Conservation (phyloP, 1,140 invertebrate genomes). For the Coptotermes formosanus region DNA sequence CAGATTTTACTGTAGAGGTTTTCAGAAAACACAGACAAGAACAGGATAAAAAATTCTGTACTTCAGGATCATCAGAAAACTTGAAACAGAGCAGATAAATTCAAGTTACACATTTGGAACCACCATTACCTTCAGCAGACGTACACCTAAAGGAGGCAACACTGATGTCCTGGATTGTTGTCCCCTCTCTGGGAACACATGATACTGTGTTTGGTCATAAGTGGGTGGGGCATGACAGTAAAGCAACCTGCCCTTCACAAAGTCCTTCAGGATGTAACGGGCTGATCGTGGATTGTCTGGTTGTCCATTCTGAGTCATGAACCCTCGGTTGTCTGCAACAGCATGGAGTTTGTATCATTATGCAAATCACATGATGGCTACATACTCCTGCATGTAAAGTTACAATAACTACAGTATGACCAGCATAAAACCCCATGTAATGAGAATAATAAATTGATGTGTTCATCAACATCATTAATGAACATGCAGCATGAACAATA, state of each 20-base stretch:
- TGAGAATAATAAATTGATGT: no score
- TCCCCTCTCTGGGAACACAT: conserved; percentile 54
- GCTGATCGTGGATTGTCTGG: conserved; percentile 90
- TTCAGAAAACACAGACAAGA: not conserved
- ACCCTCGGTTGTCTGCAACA: conserved; percentile 82
- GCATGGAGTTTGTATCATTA: not conserved
- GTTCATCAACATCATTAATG: no score
- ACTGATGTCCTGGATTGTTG: conserved; percentile 20
- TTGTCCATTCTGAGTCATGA: conserved; percentile 92
- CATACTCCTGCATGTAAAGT: no score
- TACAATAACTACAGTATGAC: no score
- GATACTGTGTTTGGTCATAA: conserved; percentile 65
- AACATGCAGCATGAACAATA: no score
- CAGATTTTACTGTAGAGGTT: no score
- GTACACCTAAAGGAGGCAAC: not conserved
- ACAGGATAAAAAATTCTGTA: not conserved
- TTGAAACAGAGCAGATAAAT: no score
- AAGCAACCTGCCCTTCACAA: conserved; percentile 82
- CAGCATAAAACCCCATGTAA: no score
- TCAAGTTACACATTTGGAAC: not conserved
- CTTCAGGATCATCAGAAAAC: not conserved
- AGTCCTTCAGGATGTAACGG: conserved; percentile 90
- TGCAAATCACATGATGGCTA: no score
- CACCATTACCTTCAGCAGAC: not conserved
- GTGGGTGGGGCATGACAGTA: conserved; percentile 84